phyloP scores from a whole-genome alignment of 2,888 invertebrate species.

The Plusia festucae region DNA sequence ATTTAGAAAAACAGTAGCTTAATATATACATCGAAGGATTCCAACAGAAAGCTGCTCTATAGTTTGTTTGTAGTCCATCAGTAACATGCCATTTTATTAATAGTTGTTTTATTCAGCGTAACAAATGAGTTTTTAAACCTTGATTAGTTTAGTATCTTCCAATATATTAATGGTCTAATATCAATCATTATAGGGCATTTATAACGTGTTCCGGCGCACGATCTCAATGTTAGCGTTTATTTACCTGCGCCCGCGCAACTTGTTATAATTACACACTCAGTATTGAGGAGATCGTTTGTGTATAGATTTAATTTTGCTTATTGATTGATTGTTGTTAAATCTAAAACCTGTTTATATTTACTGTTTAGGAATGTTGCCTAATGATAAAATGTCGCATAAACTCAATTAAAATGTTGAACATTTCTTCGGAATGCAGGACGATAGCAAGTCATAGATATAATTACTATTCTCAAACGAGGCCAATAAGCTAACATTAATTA shows the following conservation, averaged over 20 bases:
- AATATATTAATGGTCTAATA: constrained; percentile 45
- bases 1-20: no score
- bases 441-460: constrained; percentile 15
- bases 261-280: constrained; percentile 23
- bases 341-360: constrained; percentile 26
- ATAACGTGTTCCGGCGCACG: constrained; percentile 42
- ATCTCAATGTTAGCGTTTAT: constrained; percentile 48
- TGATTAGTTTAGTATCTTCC: constrained; percentile 27
- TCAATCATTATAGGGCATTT: constrained; percentile 47
- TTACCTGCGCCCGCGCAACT: constrained; percentile 34
- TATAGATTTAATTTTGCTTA: constrained; percentile 10
- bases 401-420: not conserved
- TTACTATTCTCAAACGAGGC: constrained; percentile 33
- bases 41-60: not conserved
- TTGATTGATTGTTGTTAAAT: constrained; percentile 17
- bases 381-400: not conserved
- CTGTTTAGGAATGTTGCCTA: not conserved
- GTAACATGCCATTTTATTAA: not conserved
- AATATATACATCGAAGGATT: not conserved
- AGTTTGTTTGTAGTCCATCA: not conserved
- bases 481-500: constrained; percentile 39
- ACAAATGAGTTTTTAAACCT: constrained; percentile 31
- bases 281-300: constrained; percentile 14
- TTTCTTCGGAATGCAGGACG: constrained; percentile 24
- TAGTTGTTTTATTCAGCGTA: constrained; percentile 5